Percentiles rank a stretch among this genome's conserved stretches.
These are phyloP conservation scores for Telmatochromis brachygnathus DNA, from an alignment of 2,113 vertebrate genomes.

Conservation along the genomic window DNA sequence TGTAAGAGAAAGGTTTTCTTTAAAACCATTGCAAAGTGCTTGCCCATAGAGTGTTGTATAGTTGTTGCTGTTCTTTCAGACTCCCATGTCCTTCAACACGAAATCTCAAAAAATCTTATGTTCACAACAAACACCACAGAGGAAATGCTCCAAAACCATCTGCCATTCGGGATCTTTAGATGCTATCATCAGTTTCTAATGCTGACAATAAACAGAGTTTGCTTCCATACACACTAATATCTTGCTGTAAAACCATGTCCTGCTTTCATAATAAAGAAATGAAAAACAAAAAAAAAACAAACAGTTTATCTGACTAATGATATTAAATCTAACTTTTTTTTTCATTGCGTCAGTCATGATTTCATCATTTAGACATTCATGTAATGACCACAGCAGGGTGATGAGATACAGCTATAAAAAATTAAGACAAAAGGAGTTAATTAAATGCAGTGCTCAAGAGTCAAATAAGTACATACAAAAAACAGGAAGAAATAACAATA, in stretches of 20 bases:
- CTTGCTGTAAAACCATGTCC: neutral
- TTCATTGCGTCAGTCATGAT: neutral
- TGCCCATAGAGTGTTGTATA: neutral
- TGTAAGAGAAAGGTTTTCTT: neutral
- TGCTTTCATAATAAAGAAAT: neutral
- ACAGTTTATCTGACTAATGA: neutral
- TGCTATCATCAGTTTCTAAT: neutral
- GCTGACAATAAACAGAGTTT: neutral
- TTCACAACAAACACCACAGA: neutral
- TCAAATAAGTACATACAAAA: neutral
- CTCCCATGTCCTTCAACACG: neutral
- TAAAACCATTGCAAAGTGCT: neutral
- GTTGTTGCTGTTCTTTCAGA: neutral
- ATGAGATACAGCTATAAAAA: neutral
- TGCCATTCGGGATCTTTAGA: neutral
- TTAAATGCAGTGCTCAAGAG: neutral
- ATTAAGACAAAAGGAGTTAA: neutral
- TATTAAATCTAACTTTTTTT: neutral
- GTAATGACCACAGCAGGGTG: neutral
- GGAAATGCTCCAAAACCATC: neutral
- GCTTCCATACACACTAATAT: neutral
- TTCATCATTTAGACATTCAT: neutral
- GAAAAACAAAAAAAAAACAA: accelerated
- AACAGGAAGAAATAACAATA: neutral
- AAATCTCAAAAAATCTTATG: neutral